Evolutionary conservation across 2,888 invertebrate species (phyloP), one percentile per base, ranked within the genome.

Genomic region (Rhogogaster chlorosoma): DNA sequence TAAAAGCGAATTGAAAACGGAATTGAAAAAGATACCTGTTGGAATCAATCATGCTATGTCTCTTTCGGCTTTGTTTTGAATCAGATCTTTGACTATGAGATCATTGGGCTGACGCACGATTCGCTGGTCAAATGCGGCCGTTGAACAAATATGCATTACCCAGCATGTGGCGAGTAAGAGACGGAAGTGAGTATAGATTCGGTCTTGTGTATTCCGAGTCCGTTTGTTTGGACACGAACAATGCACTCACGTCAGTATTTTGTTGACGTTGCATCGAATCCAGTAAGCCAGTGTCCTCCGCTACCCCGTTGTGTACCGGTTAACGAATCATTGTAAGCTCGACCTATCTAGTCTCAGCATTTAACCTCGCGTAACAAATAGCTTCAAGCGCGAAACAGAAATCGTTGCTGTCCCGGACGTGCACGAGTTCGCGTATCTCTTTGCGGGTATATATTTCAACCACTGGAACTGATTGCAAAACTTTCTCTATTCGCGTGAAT

Each of bases 251-350:
- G 15, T 45, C 45, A 18, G 78, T n/a, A 78, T 78, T 78, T 57
- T n/a, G 80, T 80, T 36, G 80, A 80, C 80, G 10, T 10, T 80
- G 80, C 80, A 32, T 32, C 53, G 57, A 80, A 61, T 18, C 61
- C 77, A 32, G 77, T 77, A 77, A 73, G 80, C 80, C 57, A 36
- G 80, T 32, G 36, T 36, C 78, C 53, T 32, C 57, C 38, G 53
- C 22, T 18, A 18, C 9, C 78, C 36, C 57, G 57, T 57, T 61
- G 57, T n/a, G 53, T 80, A 61, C 80, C 57, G 80, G 57, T 80
- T 80, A 80, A 80, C 61, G 80, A 80, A 49, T 80, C 80, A 80
- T 80, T 80, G 80, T 80, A 80, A 80, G 38, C 57, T 61, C 61
- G 61, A 26, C 38, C 80, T 26, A 80, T 49, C 57, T 22, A 61